Percentiles rank a stretch among this genome's conserved stretches.
phyloP scores from a whole-genome alignment of 2,888 invertebrate species.

The Latrodectus elegans region DNA sequence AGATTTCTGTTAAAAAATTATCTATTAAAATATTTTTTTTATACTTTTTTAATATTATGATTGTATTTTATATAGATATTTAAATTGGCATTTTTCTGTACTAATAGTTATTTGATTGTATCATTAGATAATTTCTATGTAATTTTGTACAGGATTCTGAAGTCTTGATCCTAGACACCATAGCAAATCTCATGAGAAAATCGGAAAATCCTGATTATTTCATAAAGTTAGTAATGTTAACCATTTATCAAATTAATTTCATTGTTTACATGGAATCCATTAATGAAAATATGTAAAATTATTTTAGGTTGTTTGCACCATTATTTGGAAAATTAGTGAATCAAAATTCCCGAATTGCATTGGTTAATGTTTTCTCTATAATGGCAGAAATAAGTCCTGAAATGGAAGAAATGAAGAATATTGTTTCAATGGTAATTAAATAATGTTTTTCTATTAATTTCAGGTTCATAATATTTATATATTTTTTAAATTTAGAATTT shows the following conservation, averaged over 20 bases:
- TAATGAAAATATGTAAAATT: neutral
- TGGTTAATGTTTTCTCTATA: constrained; percentile 51
- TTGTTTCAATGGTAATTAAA: constrained; percentile 40
- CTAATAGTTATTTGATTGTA: neutral
- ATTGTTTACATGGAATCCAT: neutral
- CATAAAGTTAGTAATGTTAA: constrained; percentile 17
- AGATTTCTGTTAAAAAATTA: no score
- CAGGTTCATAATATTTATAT: no score
- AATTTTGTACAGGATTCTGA: constrained; percentile 54
- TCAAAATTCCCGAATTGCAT: constrained; percentile 39
- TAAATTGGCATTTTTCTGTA: neutral
- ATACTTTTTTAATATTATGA: no score
- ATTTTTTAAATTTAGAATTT: no score
- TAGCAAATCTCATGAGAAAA: constrained; percentile 44
- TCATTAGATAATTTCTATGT: neutral
- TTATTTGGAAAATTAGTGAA: constrained; percentile 55
- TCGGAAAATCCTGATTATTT: constrained; percentile 42
- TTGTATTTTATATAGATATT: no score
- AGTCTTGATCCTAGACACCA: constrained; percentile 53
- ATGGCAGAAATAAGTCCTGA: constrained; percentile 90
- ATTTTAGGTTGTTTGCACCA: constrained; percentile 60
- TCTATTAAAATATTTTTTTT: no score
- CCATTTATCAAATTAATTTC: neutral
- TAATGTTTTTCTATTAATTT: neutral
- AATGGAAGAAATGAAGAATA: constrained; percentile 93